phyloP scores from a whole-genome alignment of 2,797 vertebrate species.

The Prionace glauca region DNA sequence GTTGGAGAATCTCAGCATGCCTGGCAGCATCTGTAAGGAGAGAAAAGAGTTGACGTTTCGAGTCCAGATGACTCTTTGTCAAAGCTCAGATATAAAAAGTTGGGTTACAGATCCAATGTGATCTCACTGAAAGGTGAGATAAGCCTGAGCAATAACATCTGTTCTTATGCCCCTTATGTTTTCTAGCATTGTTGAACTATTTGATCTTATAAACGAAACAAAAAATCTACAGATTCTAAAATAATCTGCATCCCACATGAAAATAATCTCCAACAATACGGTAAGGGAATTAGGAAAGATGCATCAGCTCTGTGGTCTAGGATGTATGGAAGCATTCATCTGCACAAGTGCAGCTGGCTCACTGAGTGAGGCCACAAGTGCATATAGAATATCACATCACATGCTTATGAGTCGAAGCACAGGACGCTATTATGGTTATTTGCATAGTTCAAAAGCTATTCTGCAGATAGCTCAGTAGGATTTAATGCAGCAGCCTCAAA shows the following conservation, averaged over 20 bases:
- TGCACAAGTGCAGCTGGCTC: neutral
- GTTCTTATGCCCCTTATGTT: no score
- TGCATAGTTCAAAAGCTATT: neutral
- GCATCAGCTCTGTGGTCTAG: neutral
- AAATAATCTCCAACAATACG: neutral
- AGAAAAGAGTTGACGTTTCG: no score
- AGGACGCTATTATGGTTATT: neutral
- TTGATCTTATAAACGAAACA: neutral
- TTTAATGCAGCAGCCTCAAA: neutral
- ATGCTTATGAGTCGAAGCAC: neutral
- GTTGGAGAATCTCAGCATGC: no score
- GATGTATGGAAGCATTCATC: neutral
- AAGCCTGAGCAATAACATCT: neutral
- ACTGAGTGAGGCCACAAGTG: neutral
- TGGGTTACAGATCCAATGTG: no score
- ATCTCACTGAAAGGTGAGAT: no score
- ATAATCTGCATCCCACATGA: neutral
- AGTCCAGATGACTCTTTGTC: no score
- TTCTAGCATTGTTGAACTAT: neutral
- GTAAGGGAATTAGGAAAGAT: neutral
- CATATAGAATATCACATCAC: no score
- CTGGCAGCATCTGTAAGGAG: no score
- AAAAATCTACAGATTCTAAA: neutral
- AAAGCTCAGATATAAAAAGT: no score
- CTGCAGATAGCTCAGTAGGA: neutral